Conservation (phyloP, 2,113 vertebrate species). For the Sapajus apella region DNA sequence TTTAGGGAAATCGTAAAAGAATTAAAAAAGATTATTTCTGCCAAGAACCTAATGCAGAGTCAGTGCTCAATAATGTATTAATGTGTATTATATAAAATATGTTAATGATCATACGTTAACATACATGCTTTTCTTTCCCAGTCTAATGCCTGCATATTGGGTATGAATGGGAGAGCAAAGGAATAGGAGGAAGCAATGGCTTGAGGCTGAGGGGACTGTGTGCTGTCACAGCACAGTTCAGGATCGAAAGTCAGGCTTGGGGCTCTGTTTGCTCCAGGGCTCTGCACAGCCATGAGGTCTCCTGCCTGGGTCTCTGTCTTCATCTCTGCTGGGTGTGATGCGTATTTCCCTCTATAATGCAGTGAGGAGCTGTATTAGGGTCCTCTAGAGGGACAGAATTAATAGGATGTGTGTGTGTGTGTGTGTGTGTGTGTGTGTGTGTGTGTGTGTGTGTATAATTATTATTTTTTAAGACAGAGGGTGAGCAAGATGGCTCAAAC, state of each 20-base stretch:
- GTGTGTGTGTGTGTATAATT: too few relatives aligned
- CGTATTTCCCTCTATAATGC: fast-evolving
- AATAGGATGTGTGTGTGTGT: too few relatives aligned
- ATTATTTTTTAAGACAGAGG: too few relatives aligned
- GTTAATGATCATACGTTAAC: background rate
- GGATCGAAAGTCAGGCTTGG: background rate
- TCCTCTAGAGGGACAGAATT: too few relatives aligned
- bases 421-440: too few relatives aligned
- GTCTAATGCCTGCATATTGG: background rate
- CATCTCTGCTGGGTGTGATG: fast-evolving
- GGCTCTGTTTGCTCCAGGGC: fast-evolving
- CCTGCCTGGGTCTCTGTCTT: background rate
- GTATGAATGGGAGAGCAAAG: too few relatives aligned
- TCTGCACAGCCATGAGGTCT: fast-evolving
- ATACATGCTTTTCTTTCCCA: fast-evolving
- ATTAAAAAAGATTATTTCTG: background rate
- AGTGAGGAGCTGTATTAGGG: background rate
- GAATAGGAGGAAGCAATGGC: fast-evolving
- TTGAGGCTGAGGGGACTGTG: fast-evolving
- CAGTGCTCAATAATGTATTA: background rate
- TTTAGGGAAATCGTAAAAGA: background rate
- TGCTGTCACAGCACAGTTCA: fast-evolving
- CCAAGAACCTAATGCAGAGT: background rate
- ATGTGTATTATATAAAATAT: background rate
- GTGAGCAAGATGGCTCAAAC: too few relatives aligned